Conservation (phyloP, 2,113 vertebrate species). For the Ammodytes marinus region DNA sequence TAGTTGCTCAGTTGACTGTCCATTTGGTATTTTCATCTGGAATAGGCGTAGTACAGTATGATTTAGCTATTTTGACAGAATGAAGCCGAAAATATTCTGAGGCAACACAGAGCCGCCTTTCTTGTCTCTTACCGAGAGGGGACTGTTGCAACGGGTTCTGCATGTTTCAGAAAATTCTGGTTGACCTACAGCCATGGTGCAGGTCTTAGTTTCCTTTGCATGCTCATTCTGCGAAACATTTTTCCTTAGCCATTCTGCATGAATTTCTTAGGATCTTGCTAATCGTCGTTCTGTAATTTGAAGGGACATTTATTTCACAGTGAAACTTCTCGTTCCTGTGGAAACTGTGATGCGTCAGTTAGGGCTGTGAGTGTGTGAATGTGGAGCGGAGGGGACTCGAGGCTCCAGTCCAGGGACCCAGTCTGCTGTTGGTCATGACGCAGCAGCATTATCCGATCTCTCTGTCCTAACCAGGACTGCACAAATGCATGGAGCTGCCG, state of each 20-base stretch:
- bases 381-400: constrained; percentile 58
- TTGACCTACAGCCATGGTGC: constrained; percentile 23
- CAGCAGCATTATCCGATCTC: constrained; percentile 76
- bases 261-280: constrained; percentile 12
- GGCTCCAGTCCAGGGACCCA: constrained; percentile 72
- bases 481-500: constrained; percentile 64
- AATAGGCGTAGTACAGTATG: constrained; percentile 17
- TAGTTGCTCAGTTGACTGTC: constrained; percentile 33
- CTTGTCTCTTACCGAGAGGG: constrained; percentile 36
- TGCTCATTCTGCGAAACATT: constrained; percentile 29
- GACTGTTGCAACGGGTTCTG: constrained; percentile 51
- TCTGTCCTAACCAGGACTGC: constrained; percentile 66
- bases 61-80: constrained; percentile 59
- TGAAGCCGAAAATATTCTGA: constrained; percentile 49
- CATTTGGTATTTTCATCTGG: constrained; percentile 39
- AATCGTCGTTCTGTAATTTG: constrained; percentile 26
- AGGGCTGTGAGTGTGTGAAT: constrained; percentile 60
- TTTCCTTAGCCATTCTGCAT: constrained; percentile 29
- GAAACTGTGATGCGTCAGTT: constrained; percentile 56
- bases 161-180: constrained; percentile 52
- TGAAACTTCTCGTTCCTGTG: constrained; percentile 66
- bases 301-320: constrained; percentile 32
- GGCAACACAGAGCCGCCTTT: constrained; percentile 49
- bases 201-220: constrained; percentile 44
- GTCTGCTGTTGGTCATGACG: constrained; percentile 77